These are phyloP conservation scores for Momotus momota DNA, from an alignment of 2,797 vertebrate species.

Conservation along the genomic window DNA sequence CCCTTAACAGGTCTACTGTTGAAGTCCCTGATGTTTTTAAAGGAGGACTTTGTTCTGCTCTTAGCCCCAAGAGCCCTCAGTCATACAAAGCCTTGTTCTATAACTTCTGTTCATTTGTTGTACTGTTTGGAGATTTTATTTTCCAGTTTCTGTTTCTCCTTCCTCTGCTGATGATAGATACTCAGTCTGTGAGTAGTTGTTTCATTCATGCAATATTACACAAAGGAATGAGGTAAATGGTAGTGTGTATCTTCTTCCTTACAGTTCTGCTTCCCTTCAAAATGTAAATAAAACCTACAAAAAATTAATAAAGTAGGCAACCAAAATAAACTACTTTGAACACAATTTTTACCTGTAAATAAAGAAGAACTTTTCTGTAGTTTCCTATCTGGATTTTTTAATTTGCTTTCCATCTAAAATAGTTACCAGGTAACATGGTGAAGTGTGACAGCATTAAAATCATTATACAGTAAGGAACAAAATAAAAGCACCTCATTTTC, in stretches of 20 bases:
- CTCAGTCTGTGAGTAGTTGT: background rate
- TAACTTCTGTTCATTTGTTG: slow-evolving; percentile 5
- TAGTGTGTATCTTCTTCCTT: background rate
- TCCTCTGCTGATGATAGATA: background rate
- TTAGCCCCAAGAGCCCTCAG: background rate
- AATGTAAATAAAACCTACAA: background rate
- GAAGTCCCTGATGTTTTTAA: background rate
- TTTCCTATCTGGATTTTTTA: background rate
- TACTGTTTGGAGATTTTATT: background rate
- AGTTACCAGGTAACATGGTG: accelerated
- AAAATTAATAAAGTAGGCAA: background rate
- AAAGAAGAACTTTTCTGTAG: background rate
- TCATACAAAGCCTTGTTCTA: slow-evolving; percentile 8
- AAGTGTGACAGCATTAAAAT: background rate
- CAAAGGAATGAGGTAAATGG: background rate
- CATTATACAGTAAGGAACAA: background rate
- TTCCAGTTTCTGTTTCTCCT: background rate
- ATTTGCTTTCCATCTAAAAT: background rate
- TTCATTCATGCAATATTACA: background rate
- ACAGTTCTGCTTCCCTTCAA: background rate
- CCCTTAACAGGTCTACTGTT: background rate
- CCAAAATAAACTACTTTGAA: background rate
- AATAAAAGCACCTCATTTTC: background rate
- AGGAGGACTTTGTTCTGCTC: slow-evolving; percentile 10
- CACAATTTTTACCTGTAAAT: background rate